These are phyloP conservation scores for Haliclystus octoradiatus DNA, from an alignment of 30 jellyfish, hydroid and myxozoan species.

Conservation along the genomic window DNA sequence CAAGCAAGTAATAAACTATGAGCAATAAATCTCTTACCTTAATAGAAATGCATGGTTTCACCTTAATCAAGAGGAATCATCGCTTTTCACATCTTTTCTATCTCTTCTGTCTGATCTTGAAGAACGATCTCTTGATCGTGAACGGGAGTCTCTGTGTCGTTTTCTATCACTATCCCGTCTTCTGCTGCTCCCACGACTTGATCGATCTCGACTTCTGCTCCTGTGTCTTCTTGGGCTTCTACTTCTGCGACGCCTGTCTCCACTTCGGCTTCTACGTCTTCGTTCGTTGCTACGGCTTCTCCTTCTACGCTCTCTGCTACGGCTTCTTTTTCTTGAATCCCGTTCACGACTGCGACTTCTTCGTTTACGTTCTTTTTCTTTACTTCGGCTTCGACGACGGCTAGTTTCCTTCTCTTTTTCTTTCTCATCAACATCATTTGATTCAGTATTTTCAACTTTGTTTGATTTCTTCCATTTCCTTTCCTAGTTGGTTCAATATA, in stretches of 20 bases:
- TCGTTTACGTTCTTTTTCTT: slow-evolving; percentile 34
- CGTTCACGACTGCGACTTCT: slow-evolving; percentile 26
- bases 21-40: too few relatives aligned
- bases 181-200: slow-evolving; percentile 19
- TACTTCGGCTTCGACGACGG: slow-evolving; percentile 40
- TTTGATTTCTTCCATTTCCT: too few relatives aligned
- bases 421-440: slow-evolving; percentile 37
- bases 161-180: too few relatives aligned
- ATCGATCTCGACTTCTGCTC: slow-evolving; percentile 55
- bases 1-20: too few relatives aligned
- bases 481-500: too few relatives aligned
- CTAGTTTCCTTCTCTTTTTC: slow-evolving; percentile 9
- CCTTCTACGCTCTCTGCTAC: slow-evolving; percentile 13
- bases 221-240: slow-evolving; percentile 29
- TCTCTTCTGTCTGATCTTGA: too few relatives aligned
- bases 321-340: slow-evolving; percentile 3
- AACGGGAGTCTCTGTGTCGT: too few relatives aligned
- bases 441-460: slow-evolving; percentile 46
- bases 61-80: too few relatives aligned
- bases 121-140: too few relatives aligned
- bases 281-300: slow-evolving; percentile 44
- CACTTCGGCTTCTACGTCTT: slow-evolving; percentile 35
- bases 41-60: too few relatives aligned
- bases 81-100: too few relatives aligned
- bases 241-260: slow-evolving; percentile 41